Evolutionary conservation across 2,797 vertebrate species (phyloP).

Genomic region (Cygnus olor): DNA sequence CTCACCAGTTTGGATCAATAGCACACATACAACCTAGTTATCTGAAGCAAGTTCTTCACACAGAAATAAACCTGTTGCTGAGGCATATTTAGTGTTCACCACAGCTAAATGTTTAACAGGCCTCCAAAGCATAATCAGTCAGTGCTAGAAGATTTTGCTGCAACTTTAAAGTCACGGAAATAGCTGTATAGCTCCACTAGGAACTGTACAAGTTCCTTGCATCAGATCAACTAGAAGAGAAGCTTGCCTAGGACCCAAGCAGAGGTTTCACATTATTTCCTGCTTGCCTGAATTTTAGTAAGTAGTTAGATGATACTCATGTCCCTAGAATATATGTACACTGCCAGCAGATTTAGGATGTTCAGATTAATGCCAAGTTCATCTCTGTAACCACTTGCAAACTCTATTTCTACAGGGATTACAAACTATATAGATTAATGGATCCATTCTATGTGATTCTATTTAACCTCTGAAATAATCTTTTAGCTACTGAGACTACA

Average conservation of each 20-base stretch:
- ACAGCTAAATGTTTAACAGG: conserved; percentile 62
- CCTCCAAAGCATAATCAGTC: conserved; percentile 52
- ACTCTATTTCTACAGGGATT: not conserved
- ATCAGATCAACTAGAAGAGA: not conserved
- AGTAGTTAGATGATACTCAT: not conserved
- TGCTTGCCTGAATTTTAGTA: not conserved
- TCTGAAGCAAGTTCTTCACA: conserved; percentile 38
- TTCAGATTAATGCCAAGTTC: conserved; percentile 4
- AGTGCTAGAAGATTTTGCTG: conserved; percentile 48
- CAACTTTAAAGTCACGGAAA: conserved; percentile 55
- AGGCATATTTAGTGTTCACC: conserved; percentile 61
- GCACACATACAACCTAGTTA: conserved; percentile 37
- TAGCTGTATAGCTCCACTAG: conserved; percentile 31
- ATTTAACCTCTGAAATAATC: not conserved
- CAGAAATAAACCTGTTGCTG: conserved; percentile 63
- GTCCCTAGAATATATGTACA: not conserved
- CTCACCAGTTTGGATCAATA: conserved; percentile 54
- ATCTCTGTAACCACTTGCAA: not conserved
- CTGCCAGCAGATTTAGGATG: not conserved
- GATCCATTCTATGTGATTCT: not conserved
- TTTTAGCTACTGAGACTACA: not conserved
- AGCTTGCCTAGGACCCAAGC: not conserved
- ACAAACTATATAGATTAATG: not conserved
- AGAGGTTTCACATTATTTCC: not conserved
- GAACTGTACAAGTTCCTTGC: conserved; percentile 4